Evolutionary conservation across 2,797 vertebrate species (phyloP).

Genomic region (Anguilla pacifica): DNA sequence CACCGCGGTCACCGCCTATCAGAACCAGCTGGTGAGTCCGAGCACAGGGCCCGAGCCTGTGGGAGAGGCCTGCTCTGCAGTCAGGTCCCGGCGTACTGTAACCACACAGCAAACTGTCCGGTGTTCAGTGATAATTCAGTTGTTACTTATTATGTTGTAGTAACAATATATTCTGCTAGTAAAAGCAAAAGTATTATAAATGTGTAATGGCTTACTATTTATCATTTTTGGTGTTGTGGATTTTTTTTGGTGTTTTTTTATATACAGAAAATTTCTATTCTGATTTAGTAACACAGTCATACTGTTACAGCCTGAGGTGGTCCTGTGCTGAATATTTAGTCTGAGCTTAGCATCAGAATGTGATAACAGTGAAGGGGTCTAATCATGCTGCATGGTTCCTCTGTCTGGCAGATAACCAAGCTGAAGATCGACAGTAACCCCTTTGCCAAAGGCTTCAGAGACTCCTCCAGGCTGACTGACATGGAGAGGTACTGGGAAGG

Average conservation of each 20-base stretch:
- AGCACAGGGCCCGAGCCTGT: not conserved
- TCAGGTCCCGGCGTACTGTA: not conserved
- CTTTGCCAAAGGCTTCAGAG: constrained; percentile 98
- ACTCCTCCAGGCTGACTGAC: constrained; percentile 97
- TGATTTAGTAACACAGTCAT: not conserved
- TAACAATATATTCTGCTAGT: not conserved
- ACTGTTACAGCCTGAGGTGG: not conserved
- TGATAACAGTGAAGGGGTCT: constrained; percentile 1
- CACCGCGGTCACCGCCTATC: constrained; percentile 96
- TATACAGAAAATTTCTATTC: not conserved
- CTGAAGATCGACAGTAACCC: constrained; percentile 99
- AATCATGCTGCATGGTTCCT: constrained; percentile 24
- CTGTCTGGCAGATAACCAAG: constrained; percentile 89
- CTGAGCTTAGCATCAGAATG: constrained; percentile 15
- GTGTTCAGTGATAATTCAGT: not conserved
- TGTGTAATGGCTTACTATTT: not conserved
- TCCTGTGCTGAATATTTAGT: constrained; percentile 38
- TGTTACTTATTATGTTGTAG: not conserved
- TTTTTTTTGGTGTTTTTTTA: not conserved
- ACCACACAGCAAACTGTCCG: too few relatives aligned
- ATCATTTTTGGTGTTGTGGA: not conserved
- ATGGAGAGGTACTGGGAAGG: constrained; percentile 96
- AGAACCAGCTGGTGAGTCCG: constrained; percentile 94
- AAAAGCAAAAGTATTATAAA: not conserved
- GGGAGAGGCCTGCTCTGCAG: not conserved